A percentile compares a stretch with the other conserved stretches of the same genome.
Evolutionary conservation across 37 sponge, comb jelly and placozoan genomes (phyloP).

Genomic region (Beroe forskalii): DNA sequence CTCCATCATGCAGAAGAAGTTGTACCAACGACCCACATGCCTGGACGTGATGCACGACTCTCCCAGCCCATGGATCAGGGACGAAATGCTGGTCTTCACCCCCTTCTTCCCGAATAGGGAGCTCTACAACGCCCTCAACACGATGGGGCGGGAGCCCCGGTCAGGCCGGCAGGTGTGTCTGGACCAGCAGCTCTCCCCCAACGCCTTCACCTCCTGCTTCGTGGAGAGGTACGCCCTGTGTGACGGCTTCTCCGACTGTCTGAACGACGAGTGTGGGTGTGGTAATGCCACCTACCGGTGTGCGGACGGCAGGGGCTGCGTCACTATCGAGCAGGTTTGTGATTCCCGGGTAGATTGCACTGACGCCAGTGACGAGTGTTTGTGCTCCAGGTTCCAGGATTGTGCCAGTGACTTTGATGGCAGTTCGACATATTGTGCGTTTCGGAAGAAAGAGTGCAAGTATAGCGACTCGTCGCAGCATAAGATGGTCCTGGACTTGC

Average conservation of each 20-base stretch:
- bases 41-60: too few relatives aligned
- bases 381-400: neutral
- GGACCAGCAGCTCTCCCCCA: too few relatives aligned
- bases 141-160: too few relatives aligned
- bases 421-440: neutral
- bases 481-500: neutral
- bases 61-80: too few relatives aligned
- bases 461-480: neutral
- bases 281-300: neutral
- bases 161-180: too few relatives aligned
- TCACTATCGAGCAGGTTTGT: slow-evolving; percentile 15
- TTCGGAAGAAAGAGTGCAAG: neutral
- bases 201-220: too few relatives aligned
- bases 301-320: slow-evolving; percentile 6
- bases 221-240: too few relatives aligned
- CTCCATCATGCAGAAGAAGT: too few relatives aligned
- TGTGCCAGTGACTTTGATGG: neutral
- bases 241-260: slow-evolving; percentile 2
- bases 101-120: too few relatives aligned
- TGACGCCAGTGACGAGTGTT: neutral
- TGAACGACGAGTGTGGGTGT: neutral
- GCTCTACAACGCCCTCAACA: too few relatives aligned
- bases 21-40: too few relatives aligned
- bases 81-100: too few relatives aligned
- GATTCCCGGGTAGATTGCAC: neutral